Percentiles rank a stretch among this genome's conserved stretches.
These are phyloP conservation scores for Heliconius melpomene DNA, from an alignment of 1,140 invertebrate genomes.

Conservation along the genomic window DNA sequence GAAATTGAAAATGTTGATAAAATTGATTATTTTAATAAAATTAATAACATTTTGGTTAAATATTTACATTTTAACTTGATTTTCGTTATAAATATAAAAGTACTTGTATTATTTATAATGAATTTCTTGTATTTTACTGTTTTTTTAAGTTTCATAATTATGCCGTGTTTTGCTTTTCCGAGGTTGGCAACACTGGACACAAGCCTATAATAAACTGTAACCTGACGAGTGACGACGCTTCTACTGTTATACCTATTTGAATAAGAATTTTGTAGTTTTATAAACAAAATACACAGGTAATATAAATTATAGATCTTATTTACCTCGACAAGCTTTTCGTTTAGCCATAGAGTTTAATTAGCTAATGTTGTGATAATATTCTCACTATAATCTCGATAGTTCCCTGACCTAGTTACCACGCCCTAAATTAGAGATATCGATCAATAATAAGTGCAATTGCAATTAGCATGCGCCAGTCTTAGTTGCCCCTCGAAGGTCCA, in stretches of 20 bases:
- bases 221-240: not conserved
- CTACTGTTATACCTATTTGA: not conserved
- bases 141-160: no score
- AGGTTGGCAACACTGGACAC: no score
- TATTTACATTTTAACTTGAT: no score
- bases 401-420: slow-evolving; percentile 37
- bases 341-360: not conserved
- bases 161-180: no score
- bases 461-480: slow-evolving; percentile 8
- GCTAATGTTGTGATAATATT: not conserved
- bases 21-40: no score
- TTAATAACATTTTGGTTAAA: no score
- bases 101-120: no score
- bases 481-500: not conserved
- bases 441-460: slow-evolving; percentile 3
- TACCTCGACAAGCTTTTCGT: not conserved
- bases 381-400: not conserved
- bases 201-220: no score
- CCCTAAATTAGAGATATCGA: slow-evolving; percentile 33
- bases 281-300: not conserved
- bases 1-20: no score
- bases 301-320: not conserved
- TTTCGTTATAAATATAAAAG: no score
- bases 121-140: no score
- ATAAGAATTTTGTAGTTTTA: not conserved